A percentile compares a stretch with the other conserved stretches of the same genome.
These are phyloP conservation scores for Oceanodroma tethys DNA, from an alignment of 2,113 vertebrate genomes.

Conservation along the genomic window DNA sequence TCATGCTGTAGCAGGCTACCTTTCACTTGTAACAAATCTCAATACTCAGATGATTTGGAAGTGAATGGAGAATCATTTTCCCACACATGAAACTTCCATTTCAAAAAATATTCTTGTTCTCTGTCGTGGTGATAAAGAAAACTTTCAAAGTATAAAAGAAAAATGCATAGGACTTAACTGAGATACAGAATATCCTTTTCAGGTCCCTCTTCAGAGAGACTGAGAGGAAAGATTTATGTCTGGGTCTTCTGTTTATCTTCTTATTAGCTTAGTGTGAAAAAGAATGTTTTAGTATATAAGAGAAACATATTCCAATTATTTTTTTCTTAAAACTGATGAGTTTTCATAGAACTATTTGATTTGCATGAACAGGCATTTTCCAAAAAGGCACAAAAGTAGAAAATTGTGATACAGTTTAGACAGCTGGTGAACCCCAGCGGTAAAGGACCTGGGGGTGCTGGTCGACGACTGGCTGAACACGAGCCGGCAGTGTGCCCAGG, in stretches of 20 bases:
- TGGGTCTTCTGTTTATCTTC: neutral
- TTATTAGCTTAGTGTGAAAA: neutral
- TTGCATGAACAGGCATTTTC: neutral
- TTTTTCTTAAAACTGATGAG: neutral
- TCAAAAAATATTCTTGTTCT: neutral
- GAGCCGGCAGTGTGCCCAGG: too few relatives aligned
- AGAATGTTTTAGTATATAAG: neutral
- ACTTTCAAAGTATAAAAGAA: neutral
- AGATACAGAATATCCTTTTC: neutral
- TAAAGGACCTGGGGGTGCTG: too few relatives aligned
- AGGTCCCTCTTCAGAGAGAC: neutral
- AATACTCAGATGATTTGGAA: neutral
- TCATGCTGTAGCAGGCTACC: neutral
- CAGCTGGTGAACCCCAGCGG: too few relatives aligned
- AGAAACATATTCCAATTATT: rapidly evolving
- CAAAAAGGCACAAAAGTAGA: neutral
- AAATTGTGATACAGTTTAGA: neutral
- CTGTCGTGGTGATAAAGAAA: neutral
- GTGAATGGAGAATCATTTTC: neutral
- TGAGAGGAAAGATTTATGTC: neutral
- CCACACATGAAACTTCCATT: neutral
- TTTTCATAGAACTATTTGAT: neutral
- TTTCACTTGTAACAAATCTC: neutral
- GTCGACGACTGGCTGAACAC: too few relatives aligned
- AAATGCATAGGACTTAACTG: neutral